Base-by-base conservation (phyloP, 2,113 vertebrate genomes). In the Anguilla rostrata region DNA sequence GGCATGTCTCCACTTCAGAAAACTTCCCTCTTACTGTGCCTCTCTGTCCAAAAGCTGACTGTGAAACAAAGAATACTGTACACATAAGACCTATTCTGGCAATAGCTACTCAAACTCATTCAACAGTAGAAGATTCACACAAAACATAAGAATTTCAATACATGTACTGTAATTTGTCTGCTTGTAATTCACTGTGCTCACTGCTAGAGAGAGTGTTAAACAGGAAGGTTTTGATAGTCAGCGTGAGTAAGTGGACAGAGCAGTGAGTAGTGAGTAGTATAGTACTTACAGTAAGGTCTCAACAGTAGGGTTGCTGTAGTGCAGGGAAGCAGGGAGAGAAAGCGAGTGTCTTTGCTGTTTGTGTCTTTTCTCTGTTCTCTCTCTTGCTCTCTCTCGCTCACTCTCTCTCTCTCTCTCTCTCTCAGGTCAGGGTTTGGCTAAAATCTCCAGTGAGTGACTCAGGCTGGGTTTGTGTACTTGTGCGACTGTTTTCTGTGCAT, bases 371-470 rank as follows among this genome's bases (percentile, higher is more conserved):
- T 75, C 60, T 66, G 60, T 78, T 39, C 75, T 86, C 78, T 83
- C 85, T 89, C 88, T 86, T 87, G 87, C 84, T 18, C 11, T 83
- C 43, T 88, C 46, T 56, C 84, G 16, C 46, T 22, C 29, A 40
- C 57, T n/a, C 46, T 22, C 16, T 40, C 57, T 66, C 22, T 22
- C 56, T 85, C 26, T 60, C 34, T 39, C 56, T 34, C 39, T 87
- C 87, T 89, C 88, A 86, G 89, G 82, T 90, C 86, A 92, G 91
- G 93, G 89, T 71, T 90, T 91, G 90, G 91, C 91, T 93, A 91
- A 93, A 92, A 92, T 92, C 90, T 89, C 82, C 78, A 79, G 63
- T 90, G 89, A 92, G 92, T 91, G 92, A 92, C 91, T 92, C 90
- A 91, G 90, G 83, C 78, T 82, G 91, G 88, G 88, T 88, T 88